Percentiles rank a stretch among this genome's conserved stretches.
These are phyloP conservation scores for Linepithema humile DNA, from an alignment of 1,140 invertebrate genomes.

Conservation along the genomic window DNA sequence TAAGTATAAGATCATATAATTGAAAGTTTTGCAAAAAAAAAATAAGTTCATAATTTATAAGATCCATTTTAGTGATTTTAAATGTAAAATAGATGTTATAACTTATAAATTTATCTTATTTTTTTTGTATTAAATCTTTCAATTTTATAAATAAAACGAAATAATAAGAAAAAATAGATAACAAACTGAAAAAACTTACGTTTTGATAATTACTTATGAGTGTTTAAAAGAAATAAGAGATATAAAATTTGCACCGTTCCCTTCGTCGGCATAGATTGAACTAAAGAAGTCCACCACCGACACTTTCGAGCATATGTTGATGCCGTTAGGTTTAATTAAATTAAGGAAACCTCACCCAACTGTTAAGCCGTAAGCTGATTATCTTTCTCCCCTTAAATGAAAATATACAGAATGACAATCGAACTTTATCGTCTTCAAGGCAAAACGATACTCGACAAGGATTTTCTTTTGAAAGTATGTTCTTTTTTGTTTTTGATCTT, in stretches of 20 bases:
- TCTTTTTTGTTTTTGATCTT: conserved; percentile 18
- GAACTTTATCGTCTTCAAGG: conserved; percentile 1
- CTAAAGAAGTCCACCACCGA: conserved; percentile 71
- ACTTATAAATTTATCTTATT: background rate
- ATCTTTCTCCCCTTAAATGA: conserved; percentile 72
- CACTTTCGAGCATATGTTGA: conserved; percentile 78
- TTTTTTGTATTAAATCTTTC: background rate
- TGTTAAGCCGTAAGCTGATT: conserved; percentile 79
- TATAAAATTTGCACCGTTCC: conserved; percentile 7
- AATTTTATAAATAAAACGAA: background rate
- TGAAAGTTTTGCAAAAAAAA: background rate
- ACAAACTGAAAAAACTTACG: conserved; percentile 58
- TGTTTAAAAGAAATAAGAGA: conserved; percentile 22
- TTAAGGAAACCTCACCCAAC: conserved; percentile 79
- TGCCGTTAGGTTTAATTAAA: conserved; percentile 80
- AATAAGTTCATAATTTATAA: background rate
- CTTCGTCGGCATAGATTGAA: conserved; percentile 69
- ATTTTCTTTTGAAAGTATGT: background rate
- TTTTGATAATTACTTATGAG: background rate
- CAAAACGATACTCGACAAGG: conserved; percentile 4
- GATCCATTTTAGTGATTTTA: background rate
- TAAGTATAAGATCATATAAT: background rate
- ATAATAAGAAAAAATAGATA: background rate
- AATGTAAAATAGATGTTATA: background rate
- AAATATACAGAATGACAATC: conserved; percentile 68